A percentile compares a stretch with the other conserved stretches of the same genome.
Conservation (phyloP, 2,113 vertebrate genomes). For the Oncorhynchus gorbuscha region DNA sequence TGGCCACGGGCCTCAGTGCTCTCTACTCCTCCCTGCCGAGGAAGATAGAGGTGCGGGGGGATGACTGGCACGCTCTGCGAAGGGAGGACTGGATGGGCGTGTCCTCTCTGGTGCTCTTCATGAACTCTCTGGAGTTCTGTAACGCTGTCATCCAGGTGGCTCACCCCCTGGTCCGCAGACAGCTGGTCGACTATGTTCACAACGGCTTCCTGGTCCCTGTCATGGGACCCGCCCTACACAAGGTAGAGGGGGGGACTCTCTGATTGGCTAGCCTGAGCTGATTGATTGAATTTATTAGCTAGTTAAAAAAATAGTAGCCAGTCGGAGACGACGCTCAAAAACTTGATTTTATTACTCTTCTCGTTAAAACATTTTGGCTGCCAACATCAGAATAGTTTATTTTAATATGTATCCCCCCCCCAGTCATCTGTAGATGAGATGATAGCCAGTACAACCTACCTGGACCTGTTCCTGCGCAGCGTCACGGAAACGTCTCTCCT, state of each 20-base stretch:
- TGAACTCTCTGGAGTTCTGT: slow-evolving; percentile 97
- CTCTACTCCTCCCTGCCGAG: slow-evolving; percentile 95
- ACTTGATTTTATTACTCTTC: too few species aligned
- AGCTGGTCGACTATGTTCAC: slow-evolving; percentile 94
- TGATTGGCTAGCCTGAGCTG: neutral
- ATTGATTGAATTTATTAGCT: too few species aligned
- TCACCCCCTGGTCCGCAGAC: slow-evolving; percentile 88
- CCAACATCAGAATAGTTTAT: too few species aligned
- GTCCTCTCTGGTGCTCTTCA: slow-evolving; percentile 90
- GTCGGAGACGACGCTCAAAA: too few species aligned
- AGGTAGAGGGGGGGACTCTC: slow-evolving; percentile 69
- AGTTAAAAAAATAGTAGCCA: neutral
- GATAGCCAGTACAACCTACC: slow-evolving; percentile 95
- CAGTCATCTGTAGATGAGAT: slow-evolving; percentile 95
- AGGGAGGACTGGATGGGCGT: slow-evolving; percentile 93
- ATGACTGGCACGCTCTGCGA: slow-evolving; percentile 93
- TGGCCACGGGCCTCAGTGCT: slow-evolving; percentile 93
- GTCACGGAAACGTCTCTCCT: slow-evolving; percentile 88
- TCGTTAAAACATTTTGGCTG: too few species aligned
- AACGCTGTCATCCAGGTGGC: slow-evolving; percentile 95
- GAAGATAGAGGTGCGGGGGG: slow-evolving; percentile 91
- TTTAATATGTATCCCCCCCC: neutral
- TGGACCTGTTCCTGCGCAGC: slow-evolving; percentile 95
- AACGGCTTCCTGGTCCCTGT: slow-evolving; percentile 95
- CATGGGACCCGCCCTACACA: slow-evolving; percentile 93